Evolutionary conservation across 1,140 invertebrate species (phyloP), one percentile per base, ranked within the genome.

Genomic region (Bombus waltoni): DNA sequence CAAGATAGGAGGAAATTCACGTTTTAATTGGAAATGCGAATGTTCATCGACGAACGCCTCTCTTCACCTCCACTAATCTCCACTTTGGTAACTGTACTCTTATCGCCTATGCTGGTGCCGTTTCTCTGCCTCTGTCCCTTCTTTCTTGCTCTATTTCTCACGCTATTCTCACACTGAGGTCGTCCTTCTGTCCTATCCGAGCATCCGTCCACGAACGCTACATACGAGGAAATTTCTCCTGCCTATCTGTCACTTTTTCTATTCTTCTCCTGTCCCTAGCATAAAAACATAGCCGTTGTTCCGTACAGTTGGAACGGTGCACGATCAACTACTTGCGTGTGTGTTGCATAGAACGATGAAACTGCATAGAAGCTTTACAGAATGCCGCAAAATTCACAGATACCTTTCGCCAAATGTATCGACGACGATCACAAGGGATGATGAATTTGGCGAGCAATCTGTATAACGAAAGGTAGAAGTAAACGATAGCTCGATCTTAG

Each of bases 381-480:
- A 62, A 73, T 78, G 70, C 75, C 81, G 68, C 47, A 62, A 75
- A 80, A 83, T 78, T 78, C 65, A 62, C n/a, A 8, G 25, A 35
- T 18, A 62, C 38, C 13, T 65, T 40, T 57, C 28, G 11, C 44
- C 35, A 15, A 40, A 13, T 35, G 5, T 70, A 3, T 38, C 44
- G n/a, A 28, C 32, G 71, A 35, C 18, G 25, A 74, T 65, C 42
- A n/a, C 22, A 15, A 13, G 13, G 38, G 18, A 59, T 15, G 62
- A 68, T 35, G 82, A 78, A 78, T 83, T 83, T 83, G 40, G 65
- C 82, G 82, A 42, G 82, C 82, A 78, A 35, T 77, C 74, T 83
- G 81, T 32, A 28, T n/a, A 28, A 78, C n/a, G 18, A 47, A 66
- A 83, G 81, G 62, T 77, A 66, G 62, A 77, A 40, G 35, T 35